Evolutionary conservation across 2,797 vertebrate genomes (phyloP).

Genomic region (Labeo calbasu): DNA sequence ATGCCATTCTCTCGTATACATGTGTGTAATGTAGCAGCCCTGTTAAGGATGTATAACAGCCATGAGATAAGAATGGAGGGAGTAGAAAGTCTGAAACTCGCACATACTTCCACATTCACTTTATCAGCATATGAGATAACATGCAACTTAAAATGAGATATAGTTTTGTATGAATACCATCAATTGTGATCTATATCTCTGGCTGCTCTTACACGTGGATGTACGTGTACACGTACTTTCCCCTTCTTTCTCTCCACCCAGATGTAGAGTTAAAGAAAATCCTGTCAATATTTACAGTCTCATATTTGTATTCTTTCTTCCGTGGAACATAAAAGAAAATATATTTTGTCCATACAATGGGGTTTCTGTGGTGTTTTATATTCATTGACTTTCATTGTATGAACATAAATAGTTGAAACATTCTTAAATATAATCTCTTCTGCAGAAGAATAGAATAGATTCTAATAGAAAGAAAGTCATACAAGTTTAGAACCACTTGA

Average conservation of each 20-base stretch:
- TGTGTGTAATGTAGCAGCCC: too few relatives aligned
- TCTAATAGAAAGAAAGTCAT: neutral
- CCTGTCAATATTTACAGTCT: neutral
- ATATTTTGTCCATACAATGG: neutral
- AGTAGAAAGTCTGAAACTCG: neutral
- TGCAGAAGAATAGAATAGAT: neutral
- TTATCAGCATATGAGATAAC: constrained; percentile 4
- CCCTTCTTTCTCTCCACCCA: neutral
- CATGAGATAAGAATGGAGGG: neutral
- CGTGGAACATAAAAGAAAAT: neutral
- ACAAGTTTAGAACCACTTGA: too few relatives aligned
- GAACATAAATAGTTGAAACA: neutral
- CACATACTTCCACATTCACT: neutral
- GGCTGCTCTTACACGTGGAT: neutral
- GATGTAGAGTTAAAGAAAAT: neutral
- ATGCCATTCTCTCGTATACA: too few relatives aligned
- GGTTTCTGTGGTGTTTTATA: neutral
- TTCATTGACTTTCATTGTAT: neutral
- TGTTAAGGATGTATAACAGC: neutral
- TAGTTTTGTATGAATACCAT: neutral
- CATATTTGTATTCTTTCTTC: neutral
- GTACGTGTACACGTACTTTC: neutral
- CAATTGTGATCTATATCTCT: neutral
- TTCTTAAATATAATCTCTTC: too few relatives aligned
- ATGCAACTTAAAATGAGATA: neutral